phyloP scores from a whole-genome alignment of 2,113 vertebrate genomes.

The Chiloscyllium plagiosum region DNA sequence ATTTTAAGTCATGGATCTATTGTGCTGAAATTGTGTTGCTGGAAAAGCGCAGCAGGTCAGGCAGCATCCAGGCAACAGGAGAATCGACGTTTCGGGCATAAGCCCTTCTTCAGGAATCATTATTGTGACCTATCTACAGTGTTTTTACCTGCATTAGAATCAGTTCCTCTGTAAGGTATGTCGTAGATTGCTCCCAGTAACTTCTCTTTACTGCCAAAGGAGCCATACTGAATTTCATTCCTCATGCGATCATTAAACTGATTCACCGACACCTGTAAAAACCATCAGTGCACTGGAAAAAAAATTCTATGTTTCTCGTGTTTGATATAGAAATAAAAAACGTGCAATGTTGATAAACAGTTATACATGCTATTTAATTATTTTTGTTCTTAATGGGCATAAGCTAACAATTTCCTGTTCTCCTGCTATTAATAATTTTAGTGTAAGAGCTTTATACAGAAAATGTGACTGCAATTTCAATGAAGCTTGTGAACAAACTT shows the following conservation, averaged over 20 bases:
- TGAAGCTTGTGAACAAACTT: background rate
- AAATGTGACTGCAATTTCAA: background rate
- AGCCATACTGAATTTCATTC: conserved; percentile 9
- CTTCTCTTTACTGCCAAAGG: background rate
- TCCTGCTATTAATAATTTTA: background rate
- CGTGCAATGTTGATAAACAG: background rate
- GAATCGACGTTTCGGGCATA: no score
- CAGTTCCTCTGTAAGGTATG: conserved; percentile 12
- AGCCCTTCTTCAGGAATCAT: no score
- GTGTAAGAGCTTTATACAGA: background rate
- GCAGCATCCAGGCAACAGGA: no score
- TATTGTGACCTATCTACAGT: background rate
- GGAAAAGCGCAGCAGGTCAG: no score
- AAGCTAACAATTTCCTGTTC: background rate
- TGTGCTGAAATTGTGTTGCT: no score
- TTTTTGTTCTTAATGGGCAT: background rate
- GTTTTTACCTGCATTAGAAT: background rate
- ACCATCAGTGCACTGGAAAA: background rate
- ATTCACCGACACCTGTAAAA: conserved; percentile 16
- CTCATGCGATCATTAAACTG: background rate
- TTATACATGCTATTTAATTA: background rate
- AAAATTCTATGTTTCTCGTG: background rate
- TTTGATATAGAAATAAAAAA: background rate
- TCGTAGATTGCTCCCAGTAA: conserved; percentile 15
- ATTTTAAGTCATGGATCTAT: background rate